Percentiles rank a stretch among this genome's conserved stretches.
These are phyloP conservation scores for Orius insidiosus DNA, from an alignment of 1,140 invertebrate species.

Conservation along the genomic window DNA sequence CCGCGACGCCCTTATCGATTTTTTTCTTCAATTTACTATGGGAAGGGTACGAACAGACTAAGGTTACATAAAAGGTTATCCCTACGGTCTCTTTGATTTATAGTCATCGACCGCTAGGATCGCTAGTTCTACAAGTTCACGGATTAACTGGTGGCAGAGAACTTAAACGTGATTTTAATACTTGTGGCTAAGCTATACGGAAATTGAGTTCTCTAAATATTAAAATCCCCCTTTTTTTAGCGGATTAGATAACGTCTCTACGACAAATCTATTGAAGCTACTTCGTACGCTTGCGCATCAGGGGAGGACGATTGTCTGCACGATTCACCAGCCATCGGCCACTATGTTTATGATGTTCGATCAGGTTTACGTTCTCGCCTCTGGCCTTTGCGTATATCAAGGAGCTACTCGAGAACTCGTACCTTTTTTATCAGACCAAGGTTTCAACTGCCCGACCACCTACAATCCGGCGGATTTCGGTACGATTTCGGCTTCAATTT, in stretches of 20 bases:
- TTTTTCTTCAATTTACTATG: no score
- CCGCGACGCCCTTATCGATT: no score
- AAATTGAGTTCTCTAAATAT: not conserved
- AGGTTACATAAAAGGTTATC: no score
- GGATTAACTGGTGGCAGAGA: no score
- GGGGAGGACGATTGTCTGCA: conserved; percentile 60
- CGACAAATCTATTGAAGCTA: conserved; percentile 43
- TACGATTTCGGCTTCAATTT: no score
- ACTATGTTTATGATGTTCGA: conserved; percentile 64
- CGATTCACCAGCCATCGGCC: conserved; percentile 69
- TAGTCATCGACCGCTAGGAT: no score
- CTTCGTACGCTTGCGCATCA: conserved; percentile 37
- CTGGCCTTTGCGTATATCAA: conserved; percentile 54
- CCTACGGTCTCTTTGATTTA: no score
- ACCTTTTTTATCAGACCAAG: conserved; percentile 45
- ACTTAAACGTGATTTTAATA: no score
- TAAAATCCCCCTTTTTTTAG: conserved; percentile 27
- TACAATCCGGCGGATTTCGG: conserved; percentile 66
- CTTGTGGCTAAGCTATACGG: no score
- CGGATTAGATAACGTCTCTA: conserved; percentile 55
- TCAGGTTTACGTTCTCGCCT: conserved; percentile 42
- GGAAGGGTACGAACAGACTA: no score
- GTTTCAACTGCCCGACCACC: conserved; percentile 53
- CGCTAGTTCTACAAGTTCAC: no score
- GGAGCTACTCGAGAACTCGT: conserved; percentile 42